phyloP scores from a whole-genome alignment of 2,888 invertebrate genomes.

The Blastobasis lacticolella region DNA sequence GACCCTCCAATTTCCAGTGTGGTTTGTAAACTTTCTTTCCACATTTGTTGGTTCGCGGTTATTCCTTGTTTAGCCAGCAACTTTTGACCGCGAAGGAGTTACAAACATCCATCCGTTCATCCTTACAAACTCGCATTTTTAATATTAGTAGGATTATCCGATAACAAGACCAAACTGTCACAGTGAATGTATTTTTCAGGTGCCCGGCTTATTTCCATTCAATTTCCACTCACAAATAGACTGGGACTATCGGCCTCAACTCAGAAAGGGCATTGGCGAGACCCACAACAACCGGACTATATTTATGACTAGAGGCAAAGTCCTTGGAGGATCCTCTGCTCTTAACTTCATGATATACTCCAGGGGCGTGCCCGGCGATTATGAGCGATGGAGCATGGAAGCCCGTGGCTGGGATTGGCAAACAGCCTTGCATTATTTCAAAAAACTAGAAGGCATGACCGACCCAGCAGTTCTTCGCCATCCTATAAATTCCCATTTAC shows the following conservation, averaged over 20 bases:
- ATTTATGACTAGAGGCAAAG: slow-evolving; percentile 31
- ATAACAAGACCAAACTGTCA: neutral
- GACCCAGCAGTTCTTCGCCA: slow-evolving; percentile 26
- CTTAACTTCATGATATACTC: slow-evolving; percentile 36
- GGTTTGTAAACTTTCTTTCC: slow-evolving; percentile 13
- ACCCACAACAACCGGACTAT: slow-evolving; percentile 22
- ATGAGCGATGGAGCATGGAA: slow-evolving; percentile 30
- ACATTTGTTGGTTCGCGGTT: neutral
- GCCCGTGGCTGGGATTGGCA: slow-evolving; percentile 44
- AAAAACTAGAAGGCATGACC: slow-evolving; percentile 40
- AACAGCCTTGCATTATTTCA: slow-evolving; percentile 34
- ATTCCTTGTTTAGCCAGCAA: neutral
- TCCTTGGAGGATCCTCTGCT: slow-evolving; percentile 42
- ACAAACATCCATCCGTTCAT: neutral
- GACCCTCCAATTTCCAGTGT: slow-evolving; percentile 27
- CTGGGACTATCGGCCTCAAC: slow-evolving; percentile 28
- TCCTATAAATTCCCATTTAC: slow-evolving; percentile 26
- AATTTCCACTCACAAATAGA: slow-evolving; percentile 33
- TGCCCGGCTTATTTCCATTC: slow-evolving; percentile 33
- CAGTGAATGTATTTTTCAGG: slow-evolving; percentile 21
- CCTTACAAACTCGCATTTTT: too few relatives aligned
- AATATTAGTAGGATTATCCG: neutral
- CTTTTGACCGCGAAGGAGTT: neutral
- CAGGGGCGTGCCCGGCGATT: slow-evolving; percentile 38
- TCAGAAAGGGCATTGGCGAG: slow-evolving; percentile 27